Percentiles rank a stretch among this genome's conserved stretches.
Conservation (phyloP, 2,888 invertebrate species). For the Galerucella calmariensis region DNA sequence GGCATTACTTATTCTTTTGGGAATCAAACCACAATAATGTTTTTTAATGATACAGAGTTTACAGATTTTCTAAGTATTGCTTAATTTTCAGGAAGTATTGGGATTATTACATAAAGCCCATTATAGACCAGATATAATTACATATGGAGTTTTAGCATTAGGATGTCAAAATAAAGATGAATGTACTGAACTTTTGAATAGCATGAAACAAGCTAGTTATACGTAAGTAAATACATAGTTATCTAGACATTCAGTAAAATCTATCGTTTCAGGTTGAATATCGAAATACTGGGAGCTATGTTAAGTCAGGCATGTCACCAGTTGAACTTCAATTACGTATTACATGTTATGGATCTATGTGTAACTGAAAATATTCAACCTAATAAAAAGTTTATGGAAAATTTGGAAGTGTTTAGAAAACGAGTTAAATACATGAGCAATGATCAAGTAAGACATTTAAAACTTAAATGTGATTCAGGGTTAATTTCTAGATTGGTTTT, state of each 20-base stretch:
- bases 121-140: conserved; percentile 78
- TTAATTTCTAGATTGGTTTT: too few species aligned
- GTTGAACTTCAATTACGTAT: conserved; percentile 74
- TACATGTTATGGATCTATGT: conserved; percentile 75
- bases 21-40: too few species aligned
- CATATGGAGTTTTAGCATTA: conserved; percentile 87
- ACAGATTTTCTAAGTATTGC: background rate
- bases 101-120: conserved; percentile 68
- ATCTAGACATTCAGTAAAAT: background rate
- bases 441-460: conserved; percentile 63
- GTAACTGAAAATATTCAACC: conserved; percentile 72
- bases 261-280: conserved; percentile 72
- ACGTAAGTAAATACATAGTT: conserved; percentile 64
- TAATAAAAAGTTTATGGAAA: conserved; percentile 71
- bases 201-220: conserved; percentile 76
- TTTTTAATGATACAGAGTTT: background rate
- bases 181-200: conserved; percentile 73
- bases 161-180: conserved; percentile 76
- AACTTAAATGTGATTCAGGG: too few species aligned
- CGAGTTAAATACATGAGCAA: conserved; percentile 68
- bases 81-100: conserved; percentile 67
- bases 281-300: conserved; percentile 80
- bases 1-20: too few species aligned
- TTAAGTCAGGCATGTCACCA: conserved; percentile 72
- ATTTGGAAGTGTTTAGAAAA: conserved; percentile 73